phyloP scores from a whole-genome alignment of 2,113 vertebrate genomes.

The Anhinga anhinga region DNA sequence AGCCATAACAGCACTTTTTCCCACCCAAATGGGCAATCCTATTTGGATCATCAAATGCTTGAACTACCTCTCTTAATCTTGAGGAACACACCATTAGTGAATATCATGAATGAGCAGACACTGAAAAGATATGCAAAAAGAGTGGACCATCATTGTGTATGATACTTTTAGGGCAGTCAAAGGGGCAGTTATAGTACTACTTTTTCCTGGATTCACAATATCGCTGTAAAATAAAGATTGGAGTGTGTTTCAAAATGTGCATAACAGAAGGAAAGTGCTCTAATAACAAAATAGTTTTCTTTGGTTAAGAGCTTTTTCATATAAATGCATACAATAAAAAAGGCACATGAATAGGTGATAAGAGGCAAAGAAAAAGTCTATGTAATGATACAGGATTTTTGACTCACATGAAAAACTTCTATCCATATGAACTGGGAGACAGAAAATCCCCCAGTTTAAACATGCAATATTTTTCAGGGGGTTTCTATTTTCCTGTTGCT shows the following conservation, averaged over 20 bases:
- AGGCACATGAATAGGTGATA: neutral
- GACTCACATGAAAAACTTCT: neutral
- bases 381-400: neutral
- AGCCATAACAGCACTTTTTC: neutral
- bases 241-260: neutral
- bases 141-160: neutral
- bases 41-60: constrained; percentile 63
- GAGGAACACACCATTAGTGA: constrained; percentile 74
- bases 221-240: neutral
- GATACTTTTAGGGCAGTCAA: neutral
- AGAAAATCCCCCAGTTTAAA: neutral
- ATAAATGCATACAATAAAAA: neutral
- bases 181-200: neutral
- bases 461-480: neutral
- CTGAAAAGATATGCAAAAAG: constrained; percentile 69
- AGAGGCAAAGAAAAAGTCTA: neutral
- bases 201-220: neutral
- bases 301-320: neutral
- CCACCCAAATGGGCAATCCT: constrained; percentile 73
- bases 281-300: neutral
- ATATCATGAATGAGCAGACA: constrained; percentile 76
- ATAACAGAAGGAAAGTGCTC: neutral
- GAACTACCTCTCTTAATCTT: constrained; percentile 75
- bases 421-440: neutral
- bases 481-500: neutral